Base-by-base conservation (phyloP, 37 sponge, comb jelly and placozoan species). In the Beroe ovata region DNA sequence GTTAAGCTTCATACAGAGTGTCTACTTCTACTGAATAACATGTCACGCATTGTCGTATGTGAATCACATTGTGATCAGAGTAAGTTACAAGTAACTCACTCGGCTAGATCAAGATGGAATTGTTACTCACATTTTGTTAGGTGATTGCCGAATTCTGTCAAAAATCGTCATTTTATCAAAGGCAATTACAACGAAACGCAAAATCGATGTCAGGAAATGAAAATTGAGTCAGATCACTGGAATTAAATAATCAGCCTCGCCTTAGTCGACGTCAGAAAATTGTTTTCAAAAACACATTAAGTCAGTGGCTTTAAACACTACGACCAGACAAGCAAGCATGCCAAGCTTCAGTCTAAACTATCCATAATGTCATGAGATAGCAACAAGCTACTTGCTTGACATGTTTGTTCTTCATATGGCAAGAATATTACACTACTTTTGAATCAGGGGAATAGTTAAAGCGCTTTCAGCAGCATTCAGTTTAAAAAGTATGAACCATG, bases 111-210 rank as follows among this genome's bases (percentile, higher is more conserved):
- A n/a, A n/a, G n/a, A n/a, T 33, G 11, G 14, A 18, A 66, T 6
- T 66, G 69, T 4, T 62, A 66, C 69, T 66, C 16, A 66, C 69
- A 66, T 8, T 33, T 66, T 66, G 35, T 66, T 66, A 4, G 69
- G 69, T 32, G 69, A 66, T 14, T 66, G 69, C 34, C 69, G 69
- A 29, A 66, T 11, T 30, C 69, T 66, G 30, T 66, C 69, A 32
- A 66, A 66, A 32, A 66, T 66, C 25, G 69, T 66, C 69, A 66
- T 66, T 47, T 16, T 11, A 11, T 47, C 11, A n/a, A n/a, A n/a
- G n/a, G n/a, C n/a, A n/a, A n/a, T n/a, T n/a, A n/a, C n/a, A n/a
- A n/a, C n/a, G n/a, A n/a, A n/a, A n/a, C n/a, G n/a, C n/a, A n/a
- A n/a, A n/a, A n/a, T n/a, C n/a, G n/a, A n/a, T n/a, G n/a, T n/a